These are phyloP conservation scores for Scaptodrosophila latifasciaeformis DNA, from an alignment of 2,888 invertebrate species.

Conservation along the genomic window DNA sequence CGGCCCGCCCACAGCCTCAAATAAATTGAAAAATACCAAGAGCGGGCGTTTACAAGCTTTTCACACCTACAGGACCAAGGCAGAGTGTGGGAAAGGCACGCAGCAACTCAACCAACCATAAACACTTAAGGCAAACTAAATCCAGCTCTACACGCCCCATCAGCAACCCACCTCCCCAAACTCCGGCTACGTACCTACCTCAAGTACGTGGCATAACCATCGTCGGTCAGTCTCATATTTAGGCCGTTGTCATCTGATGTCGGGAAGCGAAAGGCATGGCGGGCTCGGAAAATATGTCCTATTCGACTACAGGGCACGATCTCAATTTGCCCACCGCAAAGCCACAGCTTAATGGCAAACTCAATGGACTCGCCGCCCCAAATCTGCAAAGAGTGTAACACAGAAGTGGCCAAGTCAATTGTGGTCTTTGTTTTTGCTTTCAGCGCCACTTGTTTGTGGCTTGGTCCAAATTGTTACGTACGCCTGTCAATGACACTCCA, in stretches of 20 bases:
- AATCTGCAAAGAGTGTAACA: constrained; percentile 47
- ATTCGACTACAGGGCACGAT: constrained; percentile 75
- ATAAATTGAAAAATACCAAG: constrained; percentile 67
- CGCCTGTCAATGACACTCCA: neutral
- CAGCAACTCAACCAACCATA: too few relatives aligned
- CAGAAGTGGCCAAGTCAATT: constrained; percentile 18
- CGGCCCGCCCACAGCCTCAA: constrained; percentile 28
- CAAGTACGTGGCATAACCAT: constrained; percentile 65
- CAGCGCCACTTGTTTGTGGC: neutral
- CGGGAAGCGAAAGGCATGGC: constrained; percentile 71
- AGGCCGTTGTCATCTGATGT: constrained; percentile 20
- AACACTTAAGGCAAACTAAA: too few relatives aligned
- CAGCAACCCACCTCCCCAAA: neutral
- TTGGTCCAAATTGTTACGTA: neutral
- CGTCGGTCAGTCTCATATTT: constrained; percentile 42
- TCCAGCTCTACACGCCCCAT: too few relatives aligned
- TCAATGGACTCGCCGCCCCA: constrained; percentile 76
- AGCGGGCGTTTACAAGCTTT: constrained; percentile 29
- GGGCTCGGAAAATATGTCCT: constrained; percentile 73
- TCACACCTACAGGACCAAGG: constrained; percentile 46
- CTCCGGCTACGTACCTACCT: constrained; percentile 58
- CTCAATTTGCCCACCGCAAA: constrained; percentile 75
- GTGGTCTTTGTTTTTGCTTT: constrained; percentile 7
- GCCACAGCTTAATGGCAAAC: constrained; percentile 74
- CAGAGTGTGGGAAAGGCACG: too few relatives aligned